phyloP scores from a whole-genome alignment of 2,797 vertebrate genomes.

The Chrosomus eos region DNA sequence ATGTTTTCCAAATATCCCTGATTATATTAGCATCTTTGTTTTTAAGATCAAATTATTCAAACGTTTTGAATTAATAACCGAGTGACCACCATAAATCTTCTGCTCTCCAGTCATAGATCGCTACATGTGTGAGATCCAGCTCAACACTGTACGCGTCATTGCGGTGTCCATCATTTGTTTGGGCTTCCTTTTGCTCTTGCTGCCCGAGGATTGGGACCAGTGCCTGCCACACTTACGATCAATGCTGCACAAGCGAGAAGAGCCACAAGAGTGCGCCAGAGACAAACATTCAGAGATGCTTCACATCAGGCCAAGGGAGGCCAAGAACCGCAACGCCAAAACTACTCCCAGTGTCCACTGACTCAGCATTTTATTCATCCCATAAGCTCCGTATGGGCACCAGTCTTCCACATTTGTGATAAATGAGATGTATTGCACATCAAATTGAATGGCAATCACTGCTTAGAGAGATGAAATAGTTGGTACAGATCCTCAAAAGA shows the following conservation, averaged over 20 bases:
- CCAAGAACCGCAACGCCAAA: slow-evolving; percentile 45
- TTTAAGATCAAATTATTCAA: neutral
- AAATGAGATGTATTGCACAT: neutral
- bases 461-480: neutral
- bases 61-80: neutral
- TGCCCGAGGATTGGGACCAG: slow-evolving; percentile 86
- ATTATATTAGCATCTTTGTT: neutral
- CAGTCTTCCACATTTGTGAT: neutral
- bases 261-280: slow-evolving; percentile 71
- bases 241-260: slow-evolving; percentile 73
- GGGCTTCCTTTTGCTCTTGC: slow-evolving; percentile 83
- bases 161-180: slow-evolving; percentile 83
- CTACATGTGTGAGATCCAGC: slow-evolving; percentile 82
- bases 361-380: slow-evolving; percentile 31
- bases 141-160: slow-evolving; percentile 83
- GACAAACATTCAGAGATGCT: slow-evolving; percentile 62
- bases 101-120: slow-evolving; percentile 78
- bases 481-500: neutral
- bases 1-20: neutral
- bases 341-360: slow-evolving; percentile 25
- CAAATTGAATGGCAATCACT: neutral
- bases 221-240: slow-evolving; percentile 61
- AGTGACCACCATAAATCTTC: neutral
- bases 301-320: slow-evolving; percentile 30
- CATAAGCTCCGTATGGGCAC: neutral